phyloP scores from a whole-genome alignment of 2,113 vertebrate species.

The Ciconia maguari region DNA sequence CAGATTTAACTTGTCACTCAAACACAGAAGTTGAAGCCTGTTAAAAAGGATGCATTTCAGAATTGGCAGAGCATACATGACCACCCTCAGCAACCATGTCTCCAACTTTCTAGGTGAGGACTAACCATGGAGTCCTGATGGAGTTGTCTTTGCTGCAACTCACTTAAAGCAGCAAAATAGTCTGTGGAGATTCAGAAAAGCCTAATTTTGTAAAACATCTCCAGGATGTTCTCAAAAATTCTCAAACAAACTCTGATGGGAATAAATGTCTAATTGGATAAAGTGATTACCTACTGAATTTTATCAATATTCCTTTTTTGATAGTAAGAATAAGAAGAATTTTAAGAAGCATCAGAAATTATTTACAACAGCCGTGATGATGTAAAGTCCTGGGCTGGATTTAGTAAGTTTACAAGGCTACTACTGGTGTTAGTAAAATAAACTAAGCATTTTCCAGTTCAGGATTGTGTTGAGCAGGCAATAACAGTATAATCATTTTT shows the following conservation, averaged over 20 bases:
- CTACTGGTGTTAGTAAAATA: neutral
- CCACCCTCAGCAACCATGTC: neutral
- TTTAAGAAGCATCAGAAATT: neutral
- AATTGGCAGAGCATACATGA: neutral
- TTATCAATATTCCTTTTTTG: neutral
- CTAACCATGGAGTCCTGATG: neutral
- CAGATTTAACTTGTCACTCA: neutral
- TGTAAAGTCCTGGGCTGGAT: neutral
- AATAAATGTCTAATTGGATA: neutral
- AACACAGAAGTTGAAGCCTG: neutral
- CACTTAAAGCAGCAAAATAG: neutral
- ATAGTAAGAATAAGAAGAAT: neutral
- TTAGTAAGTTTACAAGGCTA: neutral
- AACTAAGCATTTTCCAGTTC: neutral
- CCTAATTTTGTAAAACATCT: neutral
- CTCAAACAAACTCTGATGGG: neutral
- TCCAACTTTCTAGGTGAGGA: neutral
- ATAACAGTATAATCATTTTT: neutral
- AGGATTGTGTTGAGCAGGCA: neutral
- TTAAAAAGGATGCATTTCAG: neutral
- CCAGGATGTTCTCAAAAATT: neutral
- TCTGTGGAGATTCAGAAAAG: neutral
- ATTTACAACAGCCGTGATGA: neutral
- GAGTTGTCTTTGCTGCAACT: neutral
- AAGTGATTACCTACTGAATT: neutral